phyloP scores from a whole-genome alignment of 2,113 vertebrate genomes.

The Rhinoptilus africanus region DNA sequence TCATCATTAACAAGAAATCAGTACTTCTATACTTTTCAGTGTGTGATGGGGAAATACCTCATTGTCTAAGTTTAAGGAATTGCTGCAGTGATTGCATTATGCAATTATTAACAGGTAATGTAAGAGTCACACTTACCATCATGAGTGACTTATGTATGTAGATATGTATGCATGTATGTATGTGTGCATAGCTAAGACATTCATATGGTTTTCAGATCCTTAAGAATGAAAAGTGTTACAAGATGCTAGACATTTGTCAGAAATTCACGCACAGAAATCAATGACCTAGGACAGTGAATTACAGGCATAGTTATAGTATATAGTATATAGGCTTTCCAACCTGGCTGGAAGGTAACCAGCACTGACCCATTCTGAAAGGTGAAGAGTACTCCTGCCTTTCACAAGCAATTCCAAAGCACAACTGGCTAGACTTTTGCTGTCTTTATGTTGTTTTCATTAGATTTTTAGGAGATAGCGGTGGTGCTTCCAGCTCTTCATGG shows the following conservation, averaged over 20 bases:
- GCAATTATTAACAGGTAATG: background rate
- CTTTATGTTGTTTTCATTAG: background rate
- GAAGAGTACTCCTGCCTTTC: background rate
- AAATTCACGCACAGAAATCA: background rate
- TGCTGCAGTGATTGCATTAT: background rate
- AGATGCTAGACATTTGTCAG: background rate
- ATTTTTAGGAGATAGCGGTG: background rate
- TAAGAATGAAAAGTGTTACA: background rate
- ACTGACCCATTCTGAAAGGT: background rate
- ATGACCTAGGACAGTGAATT: background rate
- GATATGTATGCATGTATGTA: background rate
- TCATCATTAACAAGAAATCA: background rate
- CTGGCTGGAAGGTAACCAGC: background rate
- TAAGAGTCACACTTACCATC: background rate
- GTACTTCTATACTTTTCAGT: background rate
- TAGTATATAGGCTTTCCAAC: background rate
- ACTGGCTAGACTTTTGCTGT: background rate
- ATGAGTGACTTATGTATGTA: background rate
- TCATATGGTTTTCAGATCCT: background rate
- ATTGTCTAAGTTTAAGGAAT: background rate
- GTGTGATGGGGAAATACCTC: background rate
- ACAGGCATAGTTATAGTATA: background rate
- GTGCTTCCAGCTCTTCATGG: background rate
- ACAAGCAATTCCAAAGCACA: accelerated
- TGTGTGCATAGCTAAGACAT: background rate